A percentile compares a stretch with the other conserved stretches of the same genome.
phyloP scores from a whole-genome alignment of 2,797 vertebrate genomes.

The Enteromius fasciolatus region DNA sequence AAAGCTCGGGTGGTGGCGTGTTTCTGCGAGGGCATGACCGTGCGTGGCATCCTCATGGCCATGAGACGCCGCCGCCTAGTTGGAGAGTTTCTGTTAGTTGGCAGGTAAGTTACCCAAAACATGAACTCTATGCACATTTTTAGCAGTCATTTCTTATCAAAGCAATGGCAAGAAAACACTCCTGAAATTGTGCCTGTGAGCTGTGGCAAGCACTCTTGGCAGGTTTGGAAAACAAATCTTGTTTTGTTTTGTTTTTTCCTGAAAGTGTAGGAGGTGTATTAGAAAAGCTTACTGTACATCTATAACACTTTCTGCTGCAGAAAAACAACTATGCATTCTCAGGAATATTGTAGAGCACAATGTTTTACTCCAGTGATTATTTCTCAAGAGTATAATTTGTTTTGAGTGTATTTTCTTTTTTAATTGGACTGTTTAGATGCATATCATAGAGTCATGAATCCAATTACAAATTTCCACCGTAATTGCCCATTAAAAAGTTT shows the following conservation, averaged over 20 bases:
- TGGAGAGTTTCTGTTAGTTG: slow-evolving; percentile 93
- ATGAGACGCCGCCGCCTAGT: slow-evolving; percentile 92
- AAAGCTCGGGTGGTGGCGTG: slow-evolving; percentile 97
- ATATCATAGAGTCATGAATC: background rate
- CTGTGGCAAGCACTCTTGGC: slow-evolving; percentile 4
- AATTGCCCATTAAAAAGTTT: background rate
- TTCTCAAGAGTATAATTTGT: slow-evolving; percentile 5
- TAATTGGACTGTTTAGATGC: background rate
- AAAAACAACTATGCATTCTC: slow-evolving; percentile 8
- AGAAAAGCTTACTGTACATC: slow-evolving; percentile 24
- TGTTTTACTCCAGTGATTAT: background rate
- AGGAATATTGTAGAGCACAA: background rate
- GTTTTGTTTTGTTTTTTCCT: background rate
- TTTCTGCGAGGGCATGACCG: slow-evolving; percentile 98
- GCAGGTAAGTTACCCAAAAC: slow-evolving; percentile 82
- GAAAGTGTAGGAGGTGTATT: slow-evolving; percentile 14
- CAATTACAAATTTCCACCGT: background rate
- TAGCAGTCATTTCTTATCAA: slow-evolving; percentile 2
- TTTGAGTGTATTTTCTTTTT: slow-evolving; percentile 1
- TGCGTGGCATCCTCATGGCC: slow-evolving; percentile 94
- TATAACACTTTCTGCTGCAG: slow-evolving; percentile 5
- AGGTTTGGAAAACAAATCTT: slow-evolving; percentile 17
- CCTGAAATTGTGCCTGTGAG: background rate
- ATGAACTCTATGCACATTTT: background rate
- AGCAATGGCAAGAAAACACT: background rate